Evolutionary conservation across 2,113 vertebrate genomes (phyloP), one percentile per base, ranked within the genome.

Genomic region (Acrocephalus arundinaceus): DNA sequence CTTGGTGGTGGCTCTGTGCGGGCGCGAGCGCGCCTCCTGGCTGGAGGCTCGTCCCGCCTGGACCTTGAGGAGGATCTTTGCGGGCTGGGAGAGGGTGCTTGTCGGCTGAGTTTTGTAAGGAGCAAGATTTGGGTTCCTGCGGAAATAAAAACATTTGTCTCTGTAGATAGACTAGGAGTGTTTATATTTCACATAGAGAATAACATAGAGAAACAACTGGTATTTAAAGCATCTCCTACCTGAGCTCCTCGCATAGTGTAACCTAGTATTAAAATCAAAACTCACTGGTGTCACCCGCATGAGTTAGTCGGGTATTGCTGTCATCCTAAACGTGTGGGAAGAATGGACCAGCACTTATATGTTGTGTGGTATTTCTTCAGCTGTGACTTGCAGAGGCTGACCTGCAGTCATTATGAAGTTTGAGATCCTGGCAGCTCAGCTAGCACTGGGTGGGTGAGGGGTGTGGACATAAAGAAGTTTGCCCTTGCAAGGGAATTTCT

Each of bases 231-330:
- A 0, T 54, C 21, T 75, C 65, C 14, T 85, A 15, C 45, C 28
- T 2, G 18, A 78, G 27, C 18, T 12, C 17, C 18, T 81, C 1
- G 1, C 12, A 15, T 15, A 3, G 0, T 1, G 1, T 48, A 55
- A 25, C 6, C 10, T 35, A 5, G 24, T 15, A 1, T 18, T 74
- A 57, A 54, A 51, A 58, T 51, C 13, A 27, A 39, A 85, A 25
- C 49, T 72, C 7, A 0, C 5, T 57, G n/a, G 20, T 28, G 39
- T 51, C 39, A 33, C 28, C 5, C 23, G 0, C 2, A 0, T 16
- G 51, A 66, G 18, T 54, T 58, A 30, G 37, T 31, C 4, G 0
- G 7, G 28, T 15, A 4, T 11, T 0, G 5, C 61, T 4, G 4
- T 49, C 71, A 7, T 21, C 33, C 41, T 25, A 7, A 67, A 25